Percentiles rank a stretch among this genome's conserved stretches.
phyloP scores from a whole-genome alignment of 2,797 vertebrate genomes.

The Macroramphosus scolopax region DNA sequence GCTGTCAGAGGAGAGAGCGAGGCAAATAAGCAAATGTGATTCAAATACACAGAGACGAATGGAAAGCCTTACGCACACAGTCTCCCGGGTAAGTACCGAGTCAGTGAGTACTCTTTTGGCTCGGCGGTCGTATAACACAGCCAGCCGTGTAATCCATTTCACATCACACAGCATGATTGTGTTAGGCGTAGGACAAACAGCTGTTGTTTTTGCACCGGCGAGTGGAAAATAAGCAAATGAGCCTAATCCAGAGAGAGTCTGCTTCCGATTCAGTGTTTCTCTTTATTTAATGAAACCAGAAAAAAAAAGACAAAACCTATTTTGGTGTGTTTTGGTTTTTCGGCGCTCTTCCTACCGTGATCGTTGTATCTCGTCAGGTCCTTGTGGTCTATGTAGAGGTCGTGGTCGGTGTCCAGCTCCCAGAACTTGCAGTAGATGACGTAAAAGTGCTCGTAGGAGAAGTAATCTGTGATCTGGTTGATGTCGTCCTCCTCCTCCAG shows the following conservation, averaged over 20 bases:
- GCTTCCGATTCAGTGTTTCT: slow-evolving; percentile 20
- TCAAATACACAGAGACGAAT: slow-evolving; percentile 25
- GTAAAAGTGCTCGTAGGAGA: slow-evolving; percentile 99
- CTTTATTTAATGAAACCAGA: too few species aligned
- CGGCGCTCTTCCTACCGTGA: slow-evolving; percentile 85
- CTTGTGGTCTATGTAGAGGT: slow-evolving; percentile 95
- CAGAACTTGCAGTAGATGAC: slow-evolving; percentile 99
- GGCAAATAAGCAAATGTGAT: slow-evolving; percentile 24
- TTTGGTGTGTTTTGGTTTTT: too few species aligned
- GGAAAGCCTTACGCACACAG: background rate
- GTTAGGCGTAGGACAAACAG: slow-evolving; percentile 15
- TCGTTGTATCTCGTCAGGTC: slow-evolving; percentile 95
- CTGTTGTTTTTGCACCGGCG: slow-evolving; percentile 20
- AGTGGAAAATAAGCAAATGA: too few species aligned
- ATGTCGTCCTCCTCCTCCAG: slow-evolving; percentile 99
- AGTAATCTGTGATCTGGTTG: slow-evolving; percentile 99
- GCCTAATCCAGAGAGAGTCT: slow-evolving; percentile 13
- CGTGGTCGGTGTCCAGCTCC: slow-evolving; percentile 98
- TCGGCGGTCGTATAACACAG: slow-evolving; percentile 1
- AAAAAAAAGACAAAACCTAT: too few species aligned
- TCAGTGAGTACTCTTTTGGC: slow-evolving; percentile 8
- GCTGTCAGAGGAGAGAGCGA: slow-evolving; percentile 75
- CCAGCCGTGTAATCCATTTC: slow-evolving; percentile 15
- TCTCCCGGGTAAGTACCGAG: slow-evolving; percentile 8
- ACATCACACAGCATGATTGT: slow-evolving; percentile 15